Evolutionary conservation across 1,140 invertebrate species (phyloP).

Genomic region (Maconellicoccus hirsutus): DNA sequence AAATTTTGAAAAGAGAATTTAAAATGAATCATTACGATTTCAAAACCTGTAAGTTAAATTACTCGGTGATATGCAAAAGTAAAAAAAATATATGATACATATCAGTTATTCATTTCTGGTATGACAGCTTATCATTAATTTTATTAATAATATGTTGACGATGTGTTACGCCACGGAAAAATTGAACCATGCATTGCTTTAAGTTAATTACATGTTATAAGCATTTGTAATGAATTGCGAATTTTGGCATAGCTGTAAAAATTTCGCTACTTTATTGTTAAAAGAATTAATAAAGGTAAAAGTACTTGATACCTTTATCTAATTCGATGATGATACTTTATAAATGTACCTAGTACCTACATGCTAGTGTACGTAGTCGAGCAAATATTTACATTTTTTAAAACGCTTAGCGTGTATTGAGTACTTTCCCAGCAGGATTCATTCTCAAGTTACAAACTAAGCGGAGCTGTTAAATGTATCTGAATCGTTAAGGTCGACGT

Average conservation of each 20-base stretch:
- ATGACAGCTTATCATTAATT: neutral
- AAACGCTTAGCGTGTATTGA: conserved; percentile 16
- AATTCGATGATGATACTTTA: neutral
- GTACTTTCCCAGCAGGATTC: conserved; percentile 18
- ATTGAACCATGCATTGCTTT: no score
- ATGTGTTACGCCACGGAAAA: no score
- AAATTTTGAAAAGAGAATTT: no score
- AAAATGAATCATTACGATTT: no score
- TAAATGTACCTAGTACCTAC: conserved; percentile 18
- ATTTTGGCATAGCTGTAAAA: neutral
- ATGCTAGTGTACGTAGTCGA: neutral
- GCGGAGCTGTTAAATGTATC: conserved; percentile 16
- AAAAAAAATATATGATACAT: neutral
- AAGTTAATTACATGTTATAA: neutral
- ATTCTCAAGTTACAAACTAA: conserved; percentile 21
- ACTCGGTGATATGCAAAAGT: no score
- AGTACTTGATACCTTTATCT: neutral
- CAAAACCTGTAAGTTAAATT: no score
- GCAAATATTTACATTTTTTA: conserved; percentile 18
- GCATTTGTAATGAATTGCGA: neutral
- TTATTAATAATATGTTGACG: neutral
- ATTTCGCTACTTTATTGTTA: neutral
- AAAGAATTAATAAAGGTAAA: neutral
- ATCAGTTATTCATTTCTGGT: neutral
- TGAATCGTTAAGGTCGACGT: conserved; percentile 18